These are phyloP conservation scores for Astatotilapia flaviijosephi DNA, from an alignment of 2,113 vertebrate species.

Conservation along the genomic window DNA sequence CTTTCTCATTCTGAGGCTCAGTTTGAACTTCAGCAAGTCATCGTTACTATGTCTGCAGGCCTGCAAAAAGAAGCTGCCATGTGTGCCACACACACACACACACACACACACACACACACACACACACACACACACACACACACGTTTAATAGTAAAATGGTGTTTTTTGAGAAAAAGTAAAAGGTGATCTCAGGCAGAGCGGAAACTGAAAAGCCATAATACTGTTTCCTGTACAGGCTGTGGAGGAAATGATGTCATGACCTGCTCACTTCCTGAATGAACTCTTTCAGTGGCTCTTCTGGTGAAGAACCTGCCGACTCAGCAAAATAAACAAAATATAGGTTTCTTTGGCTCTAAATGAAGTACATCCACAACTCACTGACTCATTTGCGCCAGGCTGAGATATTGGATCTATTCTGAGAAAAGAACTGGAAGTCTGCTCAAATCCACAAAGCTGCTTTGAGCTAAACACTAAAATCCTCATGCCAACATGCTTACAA, in stretches of 20 bases:
- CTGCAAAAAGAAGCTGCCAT: neutral
- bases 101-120: neutral
- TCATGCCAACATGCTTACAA: neutral
- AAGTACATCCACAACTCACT: neutral
- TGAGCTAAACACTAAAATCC: neutral
- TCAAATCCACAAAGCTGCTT: neutral
- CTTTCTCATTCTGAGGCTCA: neutral
- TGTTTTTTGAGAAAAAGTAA: conserved; percentile 2
- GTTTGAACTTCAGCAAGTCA: neutral
- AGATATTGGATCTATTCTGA: neutral
- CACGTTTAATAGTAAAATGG: neutral
- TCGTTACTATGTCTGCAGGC: neutral
- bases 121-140: neutral
- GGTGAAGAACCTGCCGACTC: conserved; percentile 20
- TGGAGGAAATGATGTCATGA: conserved; percentile 74
- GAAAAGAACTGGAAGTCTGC: neutral
- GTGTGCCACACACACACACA: too few relatives aligned
- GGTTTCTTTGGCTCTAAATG: neutral
- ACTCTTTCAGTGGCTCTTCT: conserved; percentile 58
- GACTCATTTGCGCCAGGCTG: neutral
- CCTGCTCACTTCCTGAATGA: conserved; percentile 74
- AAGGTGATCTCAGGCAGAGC: conserved; percentile 1
- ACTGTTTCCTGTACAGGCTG: conserved; percentile 60
- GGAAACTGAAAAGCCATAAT: conserved; percentile 51
- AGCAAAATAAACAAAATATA: conserved; percentile 10